Conservation (phyloP, 2,888 invertebrate species). For the Callinectes sapidus region DNA sequence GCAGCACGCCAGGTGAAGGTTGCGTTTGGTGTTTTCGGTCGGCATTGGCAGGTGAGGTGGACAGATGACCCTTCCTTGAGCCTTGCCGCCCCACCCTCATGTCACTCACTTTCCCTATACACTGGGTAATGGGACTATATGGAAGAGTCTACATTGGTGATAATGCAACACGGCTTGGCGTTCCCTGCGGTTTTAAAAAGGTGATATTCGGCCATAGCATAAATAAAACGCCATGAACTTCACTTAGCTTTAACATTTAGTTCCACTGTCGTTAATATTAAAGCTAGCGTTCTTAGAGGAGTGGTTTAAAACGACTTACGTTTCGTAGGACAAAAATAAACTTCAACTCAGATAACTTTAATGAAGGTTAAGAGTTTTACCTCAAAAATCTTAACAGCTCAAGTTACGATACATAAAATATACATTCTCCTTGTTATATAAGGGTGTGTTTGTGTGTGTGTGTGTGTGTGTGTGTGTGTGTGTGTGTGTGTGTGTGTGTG, state of each 20-base stretch:
- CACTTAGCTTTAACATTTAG: neutral
- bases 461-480: neutral
- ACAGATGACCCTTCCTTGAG: neutral
- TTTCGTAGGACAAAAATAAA: neutral
- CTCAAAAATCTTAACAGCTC: neutral
- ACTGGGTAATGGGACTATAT: neutral
- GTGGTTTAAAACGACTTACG: neutral
- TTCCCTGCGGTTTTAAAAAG: neutral
- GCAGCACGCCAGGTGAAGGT: neutral
- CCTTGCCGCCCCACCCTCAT: neutral
- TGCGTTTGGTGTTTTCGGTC: neutral
- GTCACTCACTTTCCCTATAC: neutral
- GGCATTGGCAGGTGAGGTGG: neutral
- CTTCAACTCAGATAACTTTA: neutral
- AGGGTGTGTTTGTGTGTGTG: neutral
- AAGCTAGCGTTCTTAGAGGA: neutral
- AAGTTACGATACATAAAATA: neutral
- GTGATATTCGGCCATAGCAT: neutral
- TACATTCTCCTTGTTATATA: neutral
- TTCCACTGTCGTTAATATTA: neutral
- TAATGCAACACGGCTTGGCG: neutral
- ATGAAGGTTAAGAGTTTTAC: neutral
- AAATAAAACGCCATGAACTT: neutral
- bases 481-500: slow-evolving; percentile 21
- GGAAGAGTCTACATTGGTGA: neutral